phyloP scores from a whole-genome alignment of 2,113 vertebrate species.

The Tupaia chinensis region DNA sequence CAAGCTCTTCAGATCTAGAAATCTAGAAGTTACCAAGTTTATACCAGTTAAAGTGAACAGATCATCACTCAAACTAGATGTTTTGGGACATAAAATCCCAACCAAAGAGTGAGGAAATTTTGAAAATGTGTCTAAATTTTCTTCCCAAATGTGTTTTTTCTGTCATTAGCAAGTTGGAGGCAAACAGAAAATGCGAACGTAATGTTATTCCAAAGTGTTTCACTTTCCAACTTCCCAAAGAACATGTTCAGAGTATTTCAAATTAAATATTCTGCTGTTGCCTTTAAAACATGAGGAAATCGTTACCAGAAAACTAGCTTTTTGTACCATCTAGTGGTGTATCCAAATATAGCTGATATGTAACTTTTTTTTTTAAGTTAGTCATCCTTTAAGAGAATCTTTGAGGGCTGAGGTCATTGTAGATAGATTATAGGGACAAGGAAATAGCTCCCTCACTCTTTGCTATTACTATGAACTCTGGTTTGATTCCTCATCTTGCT shows the following conservation, averaged over 20 bases:
- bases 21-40: neutral
- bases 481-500: neutral
- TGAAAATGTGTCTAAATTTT: neutral
- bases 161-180: constrained; percentile 34
- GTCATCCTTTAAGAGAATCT: neutral
- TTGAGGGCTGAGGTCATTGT: neutral
- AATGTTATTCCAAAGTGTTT: neutral
- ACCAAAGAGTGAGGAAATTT: neutral
- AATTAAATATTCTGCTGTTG: neutral
- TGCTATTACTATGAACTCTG: neutral
- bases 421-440: neutral
- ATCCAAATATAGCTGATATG: constrained; percentile 35
- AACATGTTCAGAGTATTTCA: constrained; percentile 1
- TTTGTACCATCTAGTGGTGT: constrained; percentile 76
- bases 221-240: constrained; percentile 31
- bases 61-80: neutral
- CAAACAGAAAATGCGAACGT: constrained; percentile 38
- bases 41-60: neutral
- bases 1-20: neutral
- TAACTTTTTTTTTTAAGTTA: constrained; percentile 12
- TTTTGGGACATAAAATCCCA: neutral
- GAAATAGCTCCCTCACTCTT: neutral
- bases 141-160: constrained; percentile 7
- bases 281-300: constrained; percentile 1
- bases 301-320: constrained; percentile 58